Evolutionary conservation across 1,140 invertebrate species (phyloP).

Genomic region (Oreohelix idahoensis): DNA sequence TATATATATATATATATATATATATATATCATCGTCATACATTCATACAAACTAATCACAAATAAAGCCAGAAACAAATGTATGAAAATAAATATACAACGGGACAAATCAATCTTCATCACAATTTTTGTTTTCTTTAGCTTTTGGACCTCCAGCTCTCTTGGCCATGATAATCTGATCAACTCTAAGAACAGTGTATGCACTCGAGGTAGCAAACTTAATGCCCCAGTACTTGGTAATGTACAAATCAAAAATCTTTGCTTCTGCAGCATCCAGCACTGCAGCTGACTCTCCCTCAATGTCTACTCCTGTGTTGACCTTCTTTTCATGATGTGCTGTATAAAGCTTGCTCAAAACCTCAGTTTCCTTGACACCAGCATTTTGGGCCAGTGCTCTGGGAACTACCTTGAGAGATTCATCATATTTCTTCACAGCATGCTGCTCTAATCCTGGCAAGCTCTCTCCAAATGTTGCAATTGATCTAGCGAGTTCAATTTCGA

Average conservation of each 20-base stretch:
- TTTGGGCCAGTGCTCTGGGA: slow-evolving; percentile 94
- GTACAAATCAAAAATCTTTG: slow-evolving; percentile 78
- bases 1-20: too few relatives aligned
- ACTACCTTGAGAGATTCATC: slow-evolving; percentile 91
- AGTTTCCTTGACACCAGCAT: slow-evolving; percentile 90
- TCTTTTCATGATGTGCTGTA: slow-evolving; percentile 91
- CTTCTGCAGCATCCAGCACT: slow-evolving; percentile 83
- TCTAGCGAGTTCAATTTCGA: slow-evolving; percentile 93
- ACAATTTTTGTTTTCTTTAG: slow-evolving; percentile 76
- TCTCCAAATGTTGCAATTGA: slow-evolving; percentile 90
- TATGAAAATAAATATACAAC: too few relatives aligned
- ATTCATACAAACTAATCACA: too few relatives aligned
- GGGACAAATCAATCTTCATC: slow-evolving; percentile 76
- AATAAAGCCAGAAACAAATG: too few relatives aligned
- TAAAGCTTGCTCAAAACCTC: slow-evolving; percentile 93
- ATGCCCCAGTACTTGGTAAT: slow-evolving; percentile 92
- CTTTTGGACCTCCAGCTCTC: slow-evolving; percentile 93
- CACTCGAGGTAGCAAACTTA: slow-evolving; percentile 94
- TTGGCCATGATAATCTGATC: slow-evolving; percentile 99
- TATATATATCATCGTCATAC: too few relatives aligned
- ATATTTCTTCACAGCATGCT: slow-evolving; percentile 97
- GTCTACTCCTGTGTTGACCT: slow-evolving; percentile 88
- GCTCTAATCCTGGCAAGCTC: slow-evolving; percentile 93
- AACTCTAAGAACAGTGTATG: slow-evolving; percentile 94
- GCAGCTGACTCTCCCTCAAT: slow-evolving; percentile 81